These are phyloP conservation scores for Amphiprion percula DNA, from an alignment of 2,113 vertebrate genomes.

Conservation along the genomic window DNA sequence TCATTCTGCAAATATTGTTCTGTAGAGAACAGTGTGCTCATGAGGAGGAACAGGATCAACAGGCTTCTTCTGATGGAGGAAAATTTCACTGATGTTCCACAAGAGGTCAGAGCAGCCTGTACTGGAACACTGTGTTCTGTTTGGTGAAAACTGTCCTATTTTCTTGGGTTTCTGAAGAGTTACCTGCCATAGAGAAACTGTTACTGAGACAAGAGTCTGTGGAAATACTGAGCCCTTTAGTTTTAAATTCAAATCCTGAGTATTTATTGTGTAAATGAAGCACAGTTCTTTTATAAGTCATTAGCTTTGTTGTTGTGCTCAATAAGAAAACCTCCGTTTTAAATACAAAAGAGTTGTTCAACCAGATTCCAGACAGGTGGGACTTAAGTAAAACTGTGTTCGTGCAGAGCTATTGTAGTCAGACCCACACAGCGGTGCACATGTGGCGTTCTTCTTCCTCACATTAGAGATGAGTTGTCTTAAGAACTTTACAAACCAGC, in stretches of 20 bases:
- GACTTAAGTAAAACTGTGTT: background rate
- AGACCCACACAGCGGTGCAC: background rate
- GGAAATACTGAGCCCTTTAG: background rate
- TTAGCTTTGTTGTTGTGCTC: background rate
- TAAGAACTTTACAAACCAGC: slow-evolving; percentile 18
- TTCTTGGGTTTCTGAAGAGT: background rate
- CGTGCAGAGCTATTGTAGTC: background rate
- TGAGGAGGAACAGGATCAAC: background rate
- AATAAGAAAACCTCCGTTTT: background rate
- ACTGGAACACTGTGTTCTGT: background rate
- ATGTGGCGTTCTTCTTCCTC: background rate
- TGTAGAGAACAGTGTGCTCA: background rate
- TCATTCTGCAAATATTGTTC: no score
- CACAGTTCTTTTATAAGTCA: background rate
- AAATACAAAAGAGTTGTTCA: slow-evolving; percentile 35
- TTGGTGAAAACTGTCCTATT: background rate
- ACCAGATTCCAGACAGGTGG: slow-evolving; percentile 46
- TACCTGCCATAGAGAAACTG: background rate
- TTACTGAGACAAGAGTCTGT: background rate
- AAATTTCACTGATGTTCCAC: slow-evolving; percentile 52
- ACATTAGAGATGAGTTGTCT: slow-evolving; percentile 47
- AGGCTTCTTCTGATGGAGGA: background rate
- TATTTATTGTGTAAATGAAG: background rate
- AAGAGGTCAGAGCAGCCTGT: slow-evolving; percentile 53
- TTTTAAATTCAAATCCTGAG: background rate